phyloP scores from a whole-genome alignment of 2,113 vertebrate species.

The Mobula birostris region DNA sequence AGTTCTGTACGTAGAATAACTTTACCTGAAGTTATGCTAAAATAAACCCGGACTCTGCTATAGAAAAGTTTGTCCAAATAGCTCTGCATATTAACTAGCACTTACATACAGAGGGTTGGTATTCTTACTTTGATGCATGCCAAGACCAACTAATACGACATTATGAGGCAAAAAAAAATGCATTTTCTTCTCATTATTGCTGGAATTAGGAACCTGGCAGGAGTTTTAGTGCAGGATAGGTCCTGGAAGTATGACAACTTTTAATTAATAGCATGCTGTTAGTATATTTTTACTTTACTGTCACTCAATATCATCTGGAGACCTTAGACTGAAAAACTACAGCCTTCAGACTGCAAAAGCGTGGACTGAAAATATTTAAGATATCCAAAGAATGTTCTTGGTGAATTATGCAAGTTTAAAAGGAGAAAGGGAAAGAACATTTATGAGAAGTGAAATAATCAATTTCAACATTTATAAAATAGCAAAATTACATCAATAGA shows the following conservation, averaged over 20 bases:
- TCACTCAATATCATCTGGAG: not conserved
- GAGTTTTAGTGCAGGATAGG: not conserved
- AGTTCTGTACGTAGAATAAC: not conserved
- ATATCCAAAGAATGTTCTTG: not conserved
- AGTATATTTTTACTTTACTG: not conserved
- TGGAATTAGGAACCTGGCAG: not conserved
- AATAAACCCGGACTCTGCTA: not conserved
- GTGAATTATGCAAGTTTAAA: not conserved
- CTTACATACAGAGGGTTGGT: not conserved
- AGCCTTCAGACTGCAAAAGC: not conserved
- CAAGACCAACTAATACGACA: not conserved
- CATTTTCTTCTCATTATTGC: not conserved
- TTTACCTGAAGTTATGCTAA: not conserved
- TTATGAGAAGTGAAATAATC: not conserved
- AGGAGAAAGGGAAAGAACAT: not conserved
- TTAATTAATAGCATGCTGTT: not conserved
- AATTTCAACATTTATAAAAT: not conserved
- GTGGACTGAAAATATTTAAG: slow-evolving; percentile 17
- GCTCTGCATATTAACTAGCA: not conserved
- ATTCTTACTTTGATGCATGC: not conserved
- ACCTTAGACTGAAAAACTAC: not conserved
- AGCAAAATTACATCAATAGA: not conserved
- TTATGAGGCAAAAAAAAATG: not conserved
- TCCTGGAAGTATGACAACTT: not conserved
- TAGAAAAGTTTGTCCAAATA: not conserved